These are phyloP conservation scores for Lutjanus campechanus DNA, from an alignment of 2,797 vertebrate species.

Conservation along the genomic window DNA sequence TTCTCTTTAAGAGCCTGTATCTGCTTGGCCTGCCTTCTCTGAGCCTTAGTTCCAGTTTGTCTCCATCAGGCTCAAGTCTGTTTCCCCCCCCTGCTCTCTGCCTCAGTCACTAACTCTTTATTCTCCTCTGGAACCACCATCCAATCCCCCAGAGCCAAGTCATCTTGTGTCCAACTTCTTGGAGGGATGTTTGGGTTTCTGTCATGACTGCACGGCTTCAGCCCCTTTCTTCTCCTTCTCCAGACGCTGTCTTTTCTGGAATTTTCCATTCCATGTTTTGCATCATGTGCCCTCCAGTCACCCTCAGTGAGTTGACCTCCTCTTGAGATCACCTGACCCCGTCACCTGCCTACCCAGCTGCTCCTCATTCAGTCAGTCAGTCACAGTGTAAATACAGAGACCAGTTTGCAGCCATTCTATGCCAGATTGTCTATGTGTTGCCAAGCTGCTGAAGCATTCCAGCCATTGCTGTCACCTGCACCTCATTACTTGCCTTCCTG, in stretches of 20 bases:
- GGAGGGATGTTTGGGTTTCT: conserved; percentile 6
- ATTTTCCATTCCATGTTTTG: conserved; percentile 22
- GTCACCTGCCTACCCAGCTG: conserved; percentile 37
- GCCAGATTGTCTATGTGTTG: conserved; percentile 3
- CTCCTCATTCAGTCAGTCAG: conserved; percentile 22
- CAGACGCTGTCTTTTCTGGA: conserved; percentile 7
- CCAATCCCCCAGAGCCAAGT: conserved; percentile 4
- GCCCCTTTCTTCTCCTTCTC: background rate
- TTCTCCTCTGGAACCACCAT: conserved; percentile 5
- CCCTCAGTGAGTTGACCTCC: conserved; percentile 24
- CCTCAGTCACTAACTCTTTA: background rate
- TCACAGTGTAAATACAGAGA: conserved; percentile 36
- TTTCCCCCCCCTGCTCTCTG: background rate
- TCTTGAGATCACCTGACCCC: conserved; percentile 33
- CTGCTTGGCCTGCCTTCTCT: background rate
- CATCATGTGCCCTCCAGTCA: background rate
- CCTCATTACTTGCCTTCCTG: conserved; percentile 49
- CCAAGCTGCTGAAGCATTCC: conserved; percentile 29
- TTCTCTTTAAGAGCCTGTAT: background rate
- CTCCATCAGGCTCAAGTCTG: background rate
- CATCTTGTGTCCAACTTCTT: conserved; percentile 9
- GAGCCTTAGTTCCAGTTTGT: conserved; percentile 4
- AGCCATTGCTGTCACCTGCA: conserved; percentile 40
- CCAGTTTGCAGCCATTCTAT: conserved; percentile 3
- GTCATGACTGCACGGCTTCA: conserved; percentile 1